Evolutionary conservation across 2,113 vertebrate species (phyloP).

Genomic region (Neofelis nebulosa): DNA sequence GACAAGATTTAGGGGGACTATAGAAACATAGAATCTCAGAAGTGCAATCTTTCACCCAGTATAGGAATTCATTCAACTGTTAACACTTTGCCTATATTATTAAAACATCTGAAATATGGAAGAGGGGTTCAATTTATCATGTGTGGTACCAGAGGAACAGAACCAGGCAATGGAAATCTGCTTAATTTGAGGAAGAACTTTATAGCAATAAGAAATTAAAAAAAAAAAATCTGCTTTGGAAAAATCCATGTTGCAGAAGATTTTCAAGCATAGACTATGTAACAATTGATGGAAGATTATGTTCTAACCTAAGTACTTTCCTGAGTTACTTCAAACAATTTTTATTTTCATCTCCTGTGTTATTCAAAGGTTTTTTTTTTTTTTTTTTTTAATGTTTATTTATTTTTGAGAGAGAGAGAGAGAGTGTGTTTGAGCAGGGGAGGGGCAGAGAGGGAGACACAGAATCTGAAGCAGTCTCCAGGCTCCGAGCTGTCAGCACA

Average conservation of each 20-base stretch:
- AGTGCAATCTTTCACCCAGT: neutral
- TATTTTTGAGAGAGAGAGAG: neutral
- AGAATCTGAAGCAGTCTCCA: no score
- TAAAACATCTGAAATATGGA: neutral
- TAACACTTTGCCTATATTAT: neutral
- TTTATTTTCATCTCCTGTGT: conserved; percentile 36
- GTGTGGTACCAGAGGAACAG: neutral
- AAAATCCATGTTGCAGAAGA: neutral
- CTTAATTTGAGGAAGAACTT: neutral
- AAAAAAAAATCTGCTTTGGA: neutral
- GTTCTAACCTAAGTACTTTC: neutral
- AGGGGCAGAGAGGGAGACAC: neutral
- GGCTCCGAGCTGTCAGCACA: no score
- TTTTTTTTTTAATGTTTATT: neutral
- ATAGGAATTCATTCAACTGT: neutral
- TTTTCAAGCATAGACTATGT: neutral
- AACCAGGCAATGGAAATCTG: neutral
- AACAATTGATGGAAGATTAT: neutral
- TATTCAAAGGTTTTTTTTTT: neutral
- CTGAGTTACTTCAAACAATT: conserved; percentile 38
- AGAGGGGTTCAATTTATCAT: neutral
- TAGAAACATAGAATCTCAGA: neutral
- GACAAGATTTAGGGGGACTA: neutral
- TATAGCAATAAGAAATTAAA: neutral
- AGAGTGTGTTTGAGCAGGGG: neutral